These are phyloP conservation scores for Menidia menidia DNA, from an alignment of 2,797 vertebrate species.

Conservation along the genomic window DNA sequence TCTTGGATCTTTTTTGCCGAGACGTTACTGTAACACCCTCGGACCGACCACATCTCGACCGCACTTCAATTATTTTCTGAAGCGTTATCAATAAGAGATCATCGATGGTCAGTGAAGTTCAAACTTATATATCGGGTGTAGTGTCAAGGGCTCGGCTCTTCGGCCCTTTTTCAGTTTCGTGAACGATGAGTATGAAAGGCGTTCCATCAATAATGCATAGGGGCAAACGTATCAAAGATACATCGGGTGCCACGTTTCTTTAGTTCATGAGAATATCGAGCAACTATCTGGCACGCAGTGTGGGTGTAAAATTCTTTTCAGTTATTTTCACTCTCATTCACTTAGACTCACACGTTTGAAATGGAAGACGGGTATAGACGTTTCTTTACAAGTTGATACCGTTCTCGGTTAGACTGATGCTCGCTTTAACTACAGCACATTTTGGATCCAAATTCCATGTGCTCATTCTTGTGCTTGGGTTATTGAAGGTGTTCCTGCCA, in stretches of 20 bases:
- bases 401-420: neutral
- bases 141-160: conserved; percentile 27
- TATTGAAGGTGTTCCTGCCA: conserved; percentile 17
- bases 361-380: neutral
- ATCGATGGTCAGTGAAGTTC: conserved; percentile 36
- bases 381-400: conserved; percentile 11
- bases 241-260: conserved; percentile 14
- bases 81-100: conserved; percentile 57
- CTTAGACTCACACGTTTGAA: conserved; percentile 6
- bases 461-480: conserved; percentile 1
- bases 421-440: neutral
- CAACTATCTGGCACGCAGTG: neutral
- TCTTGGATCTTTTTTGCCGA: conserved; percentile 18
- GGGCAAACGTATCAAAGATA: conserved; percentile 17
- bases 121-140: conserved; percentile 31
- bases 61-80: conserved; percentile 25
- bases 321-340: conserved; percentile 12
- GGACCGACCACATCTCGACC: conserved; percentile 11
- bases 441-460: conserved; percentile 9
- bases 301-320: neutral
- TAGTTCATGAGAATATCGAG: neutral
- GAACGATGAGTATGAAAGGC: conserved; percentile 31
- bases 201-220: conserved; percentile 46
- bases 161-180: conserved; percentile 21
- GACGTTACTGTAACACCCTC: neutral